These are phyloP conservation scores for Malurus melanocephalus DNA, from an alignment of 2,113 vertebrate genomes.

Conservation along the genomic window DNA sequence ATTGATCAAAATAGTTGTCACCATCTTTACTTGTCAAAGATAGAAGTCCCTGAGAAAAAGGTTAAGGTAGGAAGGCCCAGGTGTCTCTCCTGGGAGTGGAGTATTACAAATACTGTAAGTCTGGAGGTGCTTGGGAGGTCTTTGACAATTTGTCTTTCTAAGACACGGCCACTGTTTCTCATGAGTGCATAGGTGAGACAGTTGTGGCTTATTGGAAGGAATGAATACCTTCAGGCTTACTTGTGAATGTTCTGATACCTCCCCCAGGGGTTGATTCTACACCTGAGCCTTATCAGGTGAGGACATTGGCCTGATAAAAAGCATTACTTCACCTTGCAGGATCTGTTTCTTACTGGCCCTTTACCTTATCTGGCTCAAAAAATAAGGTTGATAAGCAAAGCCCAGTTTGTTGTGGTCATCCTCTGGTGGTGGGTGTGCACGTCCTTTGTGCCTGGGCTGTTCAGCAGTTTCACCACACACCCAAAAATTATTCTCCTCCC, in stretches of 20 bases:
- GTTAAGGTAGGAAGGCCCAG: background rate
- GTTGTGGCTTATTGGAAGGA: background rate
- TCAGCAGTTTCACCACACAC: fast-evolving
- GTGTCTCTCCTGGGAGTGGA: background rate
- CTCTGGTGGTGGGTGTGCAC: background rate
- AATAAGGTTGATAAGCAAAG: background rate
- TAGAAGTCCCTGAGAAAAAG: background rate
- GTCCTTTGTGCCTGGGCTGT: background rate
- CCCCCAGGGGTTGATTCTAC: background rate
- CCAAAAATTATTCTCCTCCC: background rate
- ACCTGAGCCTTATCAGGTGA: background rate
- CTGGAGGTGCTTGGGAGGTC: fast-evolving
- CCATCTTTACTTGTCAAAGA: fast-evolving
- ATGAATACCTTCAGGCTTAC: background rate
- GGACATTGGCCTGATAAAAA: background rate
- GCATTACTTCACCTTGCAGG: background rate
- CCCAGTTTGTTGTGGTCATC: background rate
- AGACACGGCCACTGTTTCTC: background rate
- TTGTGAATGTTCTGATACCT: fast-evolving
- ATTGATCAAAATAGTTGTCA: background rate
- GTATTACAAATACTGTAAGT: background rate
- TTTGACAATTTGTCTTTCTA: background rate
- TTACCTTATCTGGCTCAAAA: background rate
- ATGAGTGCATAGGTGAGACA: too few species aligned
- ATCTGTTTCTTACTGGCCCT: background rate